A percentile compares a stretch with the other conserved stretches of the same genome.
Conservation (phyloP, 2,888 invertebrate species). For the Coleophora flavipennella region DNA sequence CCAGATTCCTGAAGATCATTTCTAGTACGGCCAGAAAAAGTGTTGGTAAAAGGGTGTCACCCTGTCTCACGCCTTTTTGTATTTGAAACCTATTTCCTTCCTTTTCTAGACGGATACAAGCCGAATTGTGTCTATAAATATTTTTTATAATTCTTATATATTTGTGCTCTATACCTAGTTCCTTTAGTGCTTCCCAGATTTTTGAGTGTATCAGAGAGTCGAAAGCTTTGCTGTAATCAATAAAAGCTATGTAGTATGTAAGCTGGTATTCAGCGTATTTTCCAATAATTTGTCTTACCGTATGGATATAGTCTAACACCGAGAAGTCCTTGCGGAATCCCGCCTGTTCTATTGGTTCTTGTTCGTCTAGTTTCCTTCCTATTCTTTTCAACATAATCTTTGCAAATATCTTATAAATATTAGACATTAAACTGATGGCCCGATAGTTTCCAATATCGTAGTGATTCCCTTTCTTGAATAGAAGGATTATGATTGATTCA, state of each 20-base stretch:
- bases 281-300: conserved; percentile 7
- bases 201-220: conserved; percentile 1
- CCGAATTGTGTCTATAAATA: conserved; percentile 2
- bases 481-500: conserved; percentile 3
- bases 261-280: conserved; percentile 7
- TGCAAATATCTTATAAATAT: conserved; percentile 7
- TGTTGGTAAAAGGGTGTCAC: conserved; percentile 12
- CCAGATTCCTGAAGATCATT: conserved; percentile 3
- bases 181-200: conserved; percentile 6
- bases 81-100: conserved; percentile 9
- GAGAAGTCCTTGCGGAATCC: conserved; percentile 8
- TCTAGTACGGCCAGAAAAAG: conserved; percentile 10
- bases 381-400: conserved; percentile 4
- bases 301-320: conserved; percentile 8
- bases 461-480: conserved; percentile 6
- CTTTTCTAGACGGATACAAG: conserved; percentile 9
- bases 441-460: conserved; percentile 6
- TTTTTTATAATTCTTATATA: conserved; percentile 6
- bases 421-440: conserved; percentile 9
- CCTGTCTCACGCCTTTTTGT: conserved; percentile 13
- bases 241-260: too few species aligned
- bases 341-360: conserved; percentile 6
- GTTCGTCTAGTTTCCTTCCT: conserved; percentile 7
- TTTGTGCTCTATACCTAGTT: conserved; percentile 4
- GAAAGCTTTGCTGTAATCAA: conserved; percentile 9